A percentile compares a stretch with the other conserved stretches of the same genome.
These are phyloP conservation scores for Lucilia sericata DNA, from an alignment of 1,140 invertebrate species.

Conservation along the genomic window DNA sequence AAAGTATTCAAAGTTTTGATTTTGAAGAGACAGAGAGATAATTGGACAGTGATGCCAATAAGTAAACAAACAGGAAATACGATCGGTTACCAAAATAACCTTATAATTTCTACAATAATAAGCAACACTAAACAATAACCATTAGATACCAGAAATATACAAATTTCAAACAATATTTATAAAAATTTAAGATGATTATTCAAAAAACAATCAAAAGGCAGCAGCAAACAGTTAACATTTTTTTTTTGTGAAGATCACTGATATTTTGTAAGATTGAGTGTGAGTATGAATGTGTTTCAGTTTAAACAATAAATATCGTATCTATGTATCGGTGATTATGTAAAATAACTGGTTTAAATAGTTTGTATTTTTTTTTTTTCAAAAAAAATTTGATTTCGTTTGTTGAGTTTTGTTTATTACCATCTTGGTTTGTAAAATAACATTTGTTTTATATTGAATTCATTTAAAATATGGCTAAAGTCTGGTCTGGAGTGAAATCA, in stretches of 20 bases:
- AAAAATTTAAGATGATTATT: background rate
- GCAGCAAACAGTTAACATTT: background rate
- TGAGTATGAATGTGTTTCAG: background rate
- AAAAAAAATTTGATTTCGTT: background rate
- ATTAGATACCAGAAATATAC: no score
- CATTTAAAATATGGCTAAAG: no score
- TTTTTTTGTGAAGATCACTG: no score
- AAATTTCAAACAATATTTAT: no score
- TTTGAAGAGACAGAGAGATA: no score
- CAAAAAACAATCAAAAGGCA: background rate
- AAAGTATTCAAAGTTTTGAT: no score
- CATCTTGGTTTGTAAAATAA: background rate
- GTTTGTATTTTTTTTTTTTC: background rate
- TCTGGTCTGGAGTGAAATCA: no score
- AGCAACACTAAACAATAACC: no score
- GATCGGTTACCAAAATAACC: no score
- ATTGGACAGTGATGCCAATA: no score
- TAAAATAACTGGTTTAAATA: conserved; percentile 8
- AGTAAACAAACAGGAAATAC: no score
- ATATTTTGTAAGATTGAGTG: background rate
- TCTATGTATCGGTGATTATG: background rate
- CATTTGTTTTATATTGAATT: background rate
- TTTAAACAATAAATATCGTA: background rate
- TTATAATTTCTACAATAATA: no score
- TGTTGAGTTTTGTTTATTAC: background rate